Conservation (phyloP, 2,888 invertebrate species). For the Taphrorychus bicolor region DNA sequence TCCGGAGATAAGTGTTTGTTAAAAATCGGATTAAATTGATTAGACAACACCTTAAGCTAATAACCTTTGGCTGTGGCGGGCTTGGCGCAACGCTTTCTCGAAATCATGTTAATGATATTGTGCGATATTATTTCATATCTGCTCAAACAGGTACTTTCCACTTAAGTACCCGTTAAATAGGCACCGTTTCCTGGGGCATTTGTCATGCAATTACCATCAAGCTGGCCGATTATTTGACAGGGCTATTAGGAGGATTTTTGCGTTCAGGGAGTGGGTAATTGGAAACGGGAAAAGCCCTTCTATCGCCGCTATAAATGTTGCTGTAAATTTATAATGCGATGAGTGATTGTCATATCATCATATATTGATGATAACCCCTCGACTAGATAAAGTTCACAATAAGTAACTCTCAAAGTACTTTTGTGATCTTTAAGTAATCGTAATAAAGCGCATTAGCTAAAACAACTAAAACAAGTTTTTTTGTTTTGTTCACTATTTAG, state of each 20-base stretch:
- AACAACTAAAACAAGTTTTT: too few relatives aligned
- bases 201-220: neutral
- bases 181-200: neutral
- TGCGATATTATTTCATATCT: neutral
- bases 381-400: too few relatives aligned
- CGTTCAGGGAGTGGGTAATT: neutral
- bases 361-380: too few relatives aligned
- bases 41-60: conserved; percentile 20
- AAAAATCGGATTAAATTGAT: conserved; percentile 24
- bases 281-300: too few relatives aligned
- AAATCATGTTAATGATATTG: neutral
- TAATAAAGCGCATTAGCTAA: too few relatives aligned
- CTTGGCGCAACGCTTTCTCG: neutral
- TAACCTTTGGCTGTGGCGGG: neutral
- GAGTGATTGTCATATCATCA: too few relatives aligned
- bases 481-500: too few relatives aligned
- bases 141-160: neutral
- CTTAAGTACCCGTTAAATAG: neutral
- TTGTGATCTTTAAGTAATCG: too few relatives aligned
- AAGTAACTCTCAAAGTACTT: too few relatives aligned
- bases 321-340: too few relatives aligned
- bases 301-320: too few relatives aligned
- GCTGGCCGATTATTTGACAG: neutral
- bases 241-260: neutral
- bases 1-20: conserved; percentile 24